phyloP scores from a whole-genome alignment of 2,888 invertebrate genomes.

The Hirtodrosophila confusa region DNA sequence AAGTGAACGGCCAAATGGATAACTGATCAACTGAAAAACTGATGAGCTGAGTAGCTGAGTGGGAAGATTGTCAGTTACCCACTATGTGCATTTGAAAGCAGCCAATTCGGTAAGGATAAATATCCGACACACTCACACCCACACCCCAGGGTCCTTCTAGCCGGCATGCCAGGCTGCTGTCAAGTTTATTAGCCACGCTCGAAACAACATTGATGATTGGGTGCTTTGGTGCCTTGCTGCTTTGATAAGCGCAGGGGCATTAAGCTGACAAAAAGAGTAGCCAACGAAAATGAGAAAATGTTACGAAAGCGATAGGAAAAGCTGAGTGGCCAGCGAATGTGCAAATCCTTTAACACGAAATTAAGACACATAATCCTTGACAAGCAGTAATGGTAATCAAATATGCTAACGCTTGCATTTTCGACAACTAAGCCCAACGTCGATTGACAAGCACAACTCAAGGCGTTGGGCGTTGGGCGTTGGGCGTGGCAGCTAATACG shows the following conservation, averaged over 20 bases:
- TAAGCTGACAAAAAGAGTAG: conserved; percentile 73
- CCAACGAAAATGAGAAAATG: conserved; percentile 57
- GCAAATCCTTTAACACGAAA: conserved; percentile 78
- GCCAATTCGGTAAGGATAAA: conserved; percentile 7
- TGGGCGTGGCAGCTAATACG: conserved; percentile 23
- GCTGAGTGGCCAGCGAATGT: conserved; percentile 39
- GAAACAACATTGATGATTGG: conserved; percentile 75
- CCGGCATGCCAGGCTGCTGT: conserved; percentile 18
- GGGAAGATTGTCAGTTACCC: conserved; percentile 43
- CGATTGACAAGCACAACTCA: conserved; percentile 65
- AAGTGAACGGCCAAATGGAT: conserved; percentile 39
- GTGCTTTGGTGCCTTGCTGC: conserved; percentile 47
- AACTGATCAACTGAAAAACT: conserved; percentile 25
- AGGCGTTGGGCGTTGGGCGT: conserved; percentile 4
- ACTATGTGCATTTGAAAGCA: conserved; percentile 39
- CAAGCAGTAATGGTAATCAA: conserved; percentile 79
- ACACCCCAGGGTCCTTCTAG: neutral
- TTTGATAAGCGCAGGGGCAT: conserved; percentile 71
- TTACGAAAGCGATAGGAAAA: conserved; percentile 19
- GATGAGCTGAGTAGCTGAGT: conserved; percentile 1
- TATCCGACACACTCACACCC: neutral
- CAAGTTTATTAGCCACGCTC: conserved; percentile 71
- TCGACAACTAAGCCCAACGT: conserved; percentile 57
- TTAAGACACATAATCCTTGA: conserved; percentile 77
- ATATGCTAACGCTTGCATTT: conserved; percentile 78